phyloP scores from a whole-genome alignment of 2,113 vertebrate genomes.

The Petrocephalus microphthalmus region DNA sequence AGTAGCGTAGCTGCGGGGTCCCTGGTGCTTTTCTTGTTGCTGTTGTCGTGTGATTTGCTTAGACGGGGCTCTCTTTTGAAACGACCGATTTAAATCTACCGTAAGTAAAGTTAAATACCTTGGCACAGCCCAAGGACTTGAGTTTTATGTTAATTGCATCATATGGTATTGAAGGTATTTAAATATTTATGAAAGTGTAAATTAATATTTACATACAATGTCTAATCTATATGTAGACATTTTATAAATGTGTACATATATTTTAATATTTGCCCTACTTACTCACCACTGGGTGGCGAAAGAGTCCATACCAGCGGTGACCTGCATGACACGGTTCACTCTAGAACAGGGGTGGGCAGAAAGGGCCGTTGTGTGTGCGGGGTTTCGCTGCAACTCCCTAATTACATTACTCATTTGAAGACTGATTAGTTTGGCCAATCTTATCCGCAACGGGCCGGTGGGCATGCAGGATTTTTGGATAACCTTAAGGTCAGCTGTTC shows the following conservation, averaged over 20 bases:
- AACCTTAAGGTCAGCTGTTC: too few species aligned
- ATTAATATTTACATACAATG: not conserved
- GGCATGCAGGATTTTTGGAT: too few species aligned
- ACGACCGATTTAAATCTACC: not conserved
- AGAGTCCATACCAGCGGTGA: not conserved
- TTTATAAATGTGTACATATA: not conserved
- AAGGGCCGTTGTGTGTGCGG: too few species aligned
- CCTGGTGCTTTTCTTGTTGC: not conserved
- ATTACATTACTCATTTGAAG: too few species aligned
- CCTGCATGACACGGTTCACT: not conserved
- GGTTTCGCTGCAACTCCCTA: too few species aligned
- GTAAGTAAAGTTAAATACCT: not conserved
- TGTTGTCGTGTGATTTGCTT: not conserved
- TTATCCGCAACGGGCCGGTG: too few species aligned
- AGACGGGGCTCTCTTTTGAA: not conserved
- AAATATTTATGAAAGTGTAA: not conserved
- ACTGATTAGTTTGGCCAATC: too few species aligned
- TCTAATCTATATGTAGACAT: not conserved
- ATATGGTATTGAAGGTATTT: too few species aligned
- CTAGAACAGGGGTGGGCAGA: not conserved
- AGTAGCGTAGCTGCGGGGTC: not conserved
- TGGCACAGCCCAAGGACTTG: not conserved
- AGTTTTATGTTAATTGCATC: not conserved
- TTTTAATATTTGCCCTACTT: not conserved
- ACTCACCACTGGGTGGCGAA: not conserved